Base-by-base conservation (phyloP, 1,140 invertebrate species). In the Hetaerina americana region DNA sequence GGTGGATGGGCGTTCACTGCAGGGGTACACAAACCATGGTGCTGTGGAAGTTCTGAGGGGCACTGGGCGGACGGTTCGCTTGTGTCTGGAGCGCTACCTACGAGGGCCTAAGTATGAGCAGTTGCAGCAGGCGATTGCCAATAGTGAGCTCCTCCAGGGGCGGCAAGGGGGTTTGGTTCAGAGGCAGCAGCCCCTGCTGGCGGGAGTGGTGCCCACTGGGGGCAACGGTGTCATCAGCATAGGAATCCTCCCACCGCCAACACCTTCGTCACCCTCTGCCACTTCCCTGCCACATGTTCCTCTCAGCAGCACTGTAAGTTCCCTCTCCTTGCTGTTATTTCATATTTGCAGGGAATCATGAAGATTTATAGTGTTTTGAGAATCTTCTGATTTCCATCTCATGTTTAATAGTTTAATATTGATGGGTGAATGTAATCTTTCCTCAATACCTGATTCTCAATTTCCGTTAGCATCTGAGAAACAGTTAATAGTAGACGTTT, bases 51-150 rank as follows among this genome's bases (percentile, higher is more conserved):
- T 97, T 27, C 76, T 88, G 5, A 77, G 95, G 73, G 94, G 92
- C 77, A 97, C 96, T 40, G 95, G 95, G 3, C 91, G 90, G 76
- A 86, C 89, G 5, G 94, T 97, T 0, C 87, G 88, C 67, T 82
- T 99, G 5, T 91, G 94, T 74, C 82, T 99, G 70, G 94, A 96
- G 77, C 85, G 96, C 75, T 98, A 98, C 82, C 84, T 96, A 57
- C 89, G 95, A 75, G 96, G 95, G 25, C 92, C 93, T 70, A 98
- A 97, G 81, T 97, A 91, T 83, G 95, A 97, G 79, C 95, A 97
- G 81, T 85, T 98, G 31, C 95, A 97, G 81, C 91, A 94, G 80
- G 94, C 94, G 31, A 96, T 96, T 74, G 92, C 92, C 68, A 92
- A 92, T 27, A 92, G 90, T 79, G 92, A 93, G 82, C 83, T 88